Percentiles rank a stretch among this genome's conserved stretches.
Evolutionary conservation across 2,113 vertebrate genomes (phyloP).

Genomic region (Dolichotis patagonum): DNA sequence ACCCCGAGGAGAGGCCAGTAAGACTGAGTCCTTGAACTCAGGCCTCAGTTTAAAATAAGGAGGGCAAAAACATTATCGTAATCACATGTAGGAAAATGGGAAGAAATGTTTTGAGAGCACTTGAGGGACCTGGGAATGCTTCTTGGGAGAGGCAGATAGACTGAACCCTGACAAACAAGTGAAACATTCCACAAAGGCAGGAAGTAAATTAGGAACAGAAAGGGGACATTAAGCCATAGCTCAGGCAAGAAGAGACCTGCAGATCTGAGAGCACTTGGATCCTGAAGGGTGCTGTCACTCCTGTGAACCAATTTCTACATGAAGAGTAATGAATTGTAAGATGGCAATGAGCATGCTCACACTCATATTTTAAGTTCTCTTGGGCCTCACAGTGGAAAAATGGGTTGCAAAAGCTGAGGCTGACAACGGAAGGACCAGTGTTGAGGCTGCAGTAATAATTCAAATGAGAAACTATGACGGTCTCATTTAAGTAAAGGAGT

Average conservation of each 20-base stretch:
- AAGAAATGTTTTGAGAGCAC: neutral
- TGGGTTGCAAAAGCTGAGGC: neutral
- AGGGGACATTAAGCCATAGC: neutral
- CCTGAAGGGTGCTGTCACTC: neutral
- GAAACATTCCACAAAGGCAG: neutral
- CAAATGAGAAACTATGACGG: neutral
- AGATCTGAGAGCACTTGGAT: neutral
- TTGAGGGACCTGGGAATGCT: neutral
- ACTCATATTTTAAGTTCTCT: constrained; percentile 12
- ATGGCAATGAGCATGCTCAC: neutral
- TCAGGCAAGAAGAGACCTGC: neutral
- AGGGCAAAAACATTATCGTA: neutral
- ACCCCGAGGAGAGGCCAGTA: neutral
- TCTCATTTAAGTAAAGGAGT: neutral
- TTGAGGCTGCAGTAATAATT: neutral
- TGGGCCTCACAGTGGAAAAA: neutral
- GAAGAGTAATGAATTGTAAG: neutral
- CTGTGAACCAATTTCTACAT: neutral
- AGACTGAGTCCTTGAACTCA: neutral
- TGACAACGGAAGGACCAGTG: neutral
- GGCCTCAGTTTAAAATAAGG: neutral
- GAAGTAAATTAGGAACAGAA: neutral
- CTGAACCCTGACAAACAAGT: neutral
- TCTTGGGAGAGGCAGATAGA: neutral
- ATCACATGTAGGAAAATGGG: neutral